Evolutionary conservation across 2,797 vertebrate genomes (phyloP).

Genomic region (Gila robusta): DNA sequence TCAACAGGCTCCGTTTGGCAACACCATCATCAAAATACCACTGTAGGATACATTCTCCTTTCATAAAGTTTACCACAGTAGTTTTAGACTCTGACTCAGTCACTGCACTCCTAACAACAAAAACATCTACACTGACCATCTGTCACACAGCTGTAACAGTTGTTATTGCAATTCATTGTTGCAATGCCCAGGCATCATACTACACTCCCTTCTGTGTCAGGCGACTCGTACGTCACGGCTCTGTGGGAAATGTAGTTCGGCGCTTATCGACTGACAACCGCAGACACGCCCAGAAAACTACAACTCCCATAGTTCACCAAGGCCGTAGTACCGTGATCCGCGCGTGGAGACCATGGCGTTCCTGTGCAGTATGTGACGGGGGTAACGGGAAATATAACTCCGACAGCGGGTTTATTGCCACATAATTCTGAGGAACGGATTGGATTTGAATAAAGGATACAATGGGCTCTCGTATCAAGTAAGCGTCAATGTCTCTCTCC

Average conservation of each 20-base stretch:
- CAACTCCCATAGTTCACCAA: conserved; percentile 67
- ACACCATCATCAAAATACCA: not conserved
- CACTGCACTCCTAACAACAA: not conserved
- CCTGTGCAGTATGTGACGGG: conserved; percentile 70
- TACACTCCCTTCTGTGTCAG: conserved; percentile 56
- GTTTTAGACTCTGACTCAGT: not conserved
- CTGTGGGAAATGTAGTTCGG: conserved; percentile 72
- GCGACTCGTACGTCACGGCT: conserved; percentile 40
- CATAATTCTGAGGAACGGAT: conserved; percentile 41
- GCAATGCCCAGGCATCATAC: not conserved
- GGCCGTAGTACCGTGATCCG: conserved; percentile 64
- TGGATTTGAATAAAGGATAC: conserved; percentile 59
- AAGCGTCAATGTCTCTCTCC: conserved; percentile 60
- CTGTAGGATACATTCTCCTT: not conserved
- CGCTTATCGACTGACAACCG: not conserved
- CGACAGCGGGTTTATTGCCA: conserved; percentile 67
- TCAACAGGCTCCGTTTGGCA: not conserved
- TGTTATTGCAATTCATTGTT: conserved; percentile 40
- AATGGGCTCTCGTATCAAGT: conserved; percentile 84
- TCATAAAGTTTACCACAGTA: not conserved
- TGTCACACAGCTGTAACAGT: conserved; percentile 42
- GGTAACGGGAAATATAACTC: conserved; percentile 64
- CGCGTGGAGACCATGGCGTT: conserved; percentile 74
- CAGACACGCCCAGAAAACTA: conserved; percentile 55
- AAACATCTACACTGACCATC: not conserved